Conservation (phyloP, 2,113 vertebrate genomes). For the Euleptes europaea region DNA sequence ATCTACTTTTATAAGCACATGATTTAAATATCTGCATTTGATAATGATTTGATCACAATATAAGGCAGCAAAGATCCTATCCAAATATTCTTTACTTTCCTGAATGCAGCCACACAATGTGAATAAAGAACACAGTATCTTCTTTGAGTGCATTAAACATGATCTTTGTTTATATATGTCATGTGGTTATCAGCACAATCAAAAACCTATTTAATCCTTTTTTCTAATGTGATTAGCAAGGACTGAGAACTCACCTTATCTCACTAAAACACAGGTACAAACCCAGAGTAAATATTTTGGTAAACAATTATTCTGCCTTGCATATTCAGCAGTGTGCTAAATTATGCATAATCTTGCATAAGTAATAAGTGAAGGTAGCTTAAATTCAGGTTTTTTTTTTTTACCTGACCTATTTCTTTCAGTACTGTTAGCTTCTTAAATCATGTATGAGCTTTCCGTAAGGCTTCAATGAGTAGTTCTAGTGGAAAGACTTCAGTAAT, state of each 20-base stretch:
- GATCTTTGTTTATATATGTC: conserved; percentile 77
- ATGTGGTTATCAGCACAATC: conserved; percentile 81
- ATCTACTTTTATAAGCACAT: neutral
- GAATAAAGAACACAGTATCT: conserved; percentile 61
- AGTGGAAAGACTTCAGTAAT: conserved; percentile 84
- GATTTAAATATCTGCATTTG: conserved; percentile 15
- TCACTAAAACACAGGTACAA: conserved; percentile 83
- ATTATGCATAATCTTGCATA: conserved; percentile 91
- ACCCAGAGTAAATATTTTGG: conserved; percentile 89
- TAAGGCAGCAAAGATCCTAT: conserved; percentile 37
- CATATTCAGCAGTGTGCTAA: conserved; percentile 89
- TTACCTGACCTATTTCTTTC: conserved; percentile 90
- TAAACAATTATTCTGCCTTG: conserved; percentile 88
- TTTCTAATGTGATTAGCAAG: conserved; percentile 84
- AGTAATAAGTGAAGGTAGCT: conserved; percentile 88
- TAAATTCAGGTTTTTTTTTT: conserved; percentile 80
- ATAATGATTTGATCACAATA: conserved; percentile 17
- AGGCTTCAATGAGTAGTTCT: conserved; percentile 87
- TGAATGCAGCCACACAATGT: conserved; percentile 53
- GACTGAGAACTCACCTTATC: conserved; percentile 83
- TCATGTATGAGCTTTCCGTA: conserved; percentile 88
- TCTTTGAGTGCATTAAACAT: conserved; percentile 76
- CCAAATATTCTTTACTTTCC: conserved; percentile 47
- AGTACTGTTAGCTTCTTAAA: conserved; percentile 88
- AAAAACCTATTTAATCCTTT: conserved; percentile 80